Evolutionary conservation across 2,888 invertebrate genomes (phyloP), one percentile per base, ranked within the genome.

Genomic region (Agrochola litura): DNA sequence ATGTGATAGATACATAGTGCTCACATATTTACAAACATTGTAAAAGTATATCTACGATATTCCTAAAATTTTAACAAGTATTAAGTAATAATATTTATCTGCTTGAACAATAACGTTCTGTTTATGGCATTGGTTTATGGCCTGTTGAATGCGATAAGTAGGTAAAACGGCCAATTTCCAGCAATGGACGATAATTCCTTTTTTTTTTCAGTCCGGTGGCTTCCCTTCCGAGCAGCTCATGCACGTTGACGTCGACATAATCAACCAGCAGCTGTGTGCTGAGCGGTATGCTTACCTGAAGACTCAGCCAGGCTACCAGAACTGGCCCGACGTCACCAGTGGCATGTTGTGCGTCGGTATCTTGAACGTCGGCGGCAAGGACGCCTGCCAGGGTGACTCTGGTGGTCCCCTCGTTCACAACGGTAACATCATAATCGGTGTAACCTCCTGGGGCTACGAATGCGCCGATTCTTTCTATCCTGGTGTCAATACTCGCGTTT

Each of bases 331-430:
- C 69, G 30, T 85, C 43, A 85, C 65, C n/a, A 46, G 9, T 9
- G 63, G 25, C 12, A 94, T 95, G 93, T 10, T 94, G 49, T 95
- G 95, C 86, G 90, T 93, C 30, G 95, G 94, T 52, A 85, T 90
- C 52, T 76, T 80, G 30, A 37, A 82, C 46, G 81, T 89, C 5
- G 93, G 93, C 5, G 93, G 92, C 43, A 90, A 90, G 81, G 95
- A 94, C 84, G 91, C 94, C 12, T 96, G 96, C 88, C 94, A 96
- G 90, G 97, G 96, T n/a, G 97, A 97, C 92, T 95, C 96, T 72
- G 97, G 97, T 16, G 97, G 97, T 37, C 97, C 97, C n/a, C 90
- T 97, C 6, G 66, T 63, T 22, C 91, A 95, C 89, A 83, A 90
- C 49, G 90, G 92, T 43, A 79, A 93, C 73, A 90, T 94, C 73